These are phyloP conservation scores for Dendrophyllia cribrosa DNA, from an alignment of 64 coral and sea anemone genomes.

Conservation along the genomic window DNA sequence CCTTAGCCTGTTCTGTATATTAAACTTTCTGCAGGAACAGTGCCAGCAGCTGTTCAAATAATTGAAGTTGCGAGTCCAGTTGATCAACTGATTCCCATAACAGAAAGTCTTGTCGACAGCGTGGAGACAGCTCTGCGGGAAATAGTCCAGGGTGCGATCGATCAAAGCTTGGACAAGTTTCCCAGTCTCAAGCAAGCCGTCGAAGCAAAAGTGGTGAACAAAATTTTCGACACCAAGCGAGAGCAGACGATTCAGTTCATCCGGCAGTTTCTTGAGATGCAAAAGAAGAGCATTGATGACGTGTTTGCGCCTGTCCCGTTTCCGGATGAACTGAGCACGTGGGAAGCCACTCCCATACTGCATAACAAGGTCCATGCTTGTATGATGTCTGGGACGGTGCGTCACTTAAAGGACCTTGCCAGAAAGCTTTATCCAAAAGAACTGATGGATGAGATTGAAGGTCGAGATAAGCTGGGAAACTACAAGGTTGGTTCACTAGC, in stretches of 20 bases:
- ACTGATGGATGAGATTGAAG: neutral
- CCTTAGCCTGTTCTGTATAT: no score
- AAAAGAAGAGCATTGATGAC: slow-evolving; percentile 81
- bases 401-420: neutral
- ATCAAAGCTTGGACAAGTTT: slow-evolving; percentile 41
- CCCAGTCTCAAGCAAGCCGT: slow-evolving; percentile 69
- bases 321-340: slow-evolving; percentile 37
- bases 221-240: slow-evolving; percentile 75
- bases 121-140: slow-evolving; percentile 62
- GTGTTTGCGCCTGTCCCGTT: slow-evolving; percentile 58
- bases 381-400: neutral
- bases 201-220: slow-evolving; percentile 59
- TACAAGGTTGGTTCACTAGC: neutral
- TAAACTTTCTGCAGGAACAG: no score
- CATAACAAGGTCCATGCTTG: neutral
- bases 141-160: slow-evolving; percentile 63
- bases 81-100: slow-evolving; percentile 61
- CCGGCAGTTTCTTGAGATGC: slow-evolving; percentile 80
- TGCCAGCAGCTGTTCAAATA: no score
- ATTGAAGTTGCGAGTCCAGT: slow-evolving; percentile 49
- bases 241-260: slow-evolving; percentile 68
- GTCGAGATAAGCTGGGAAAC: neutral
- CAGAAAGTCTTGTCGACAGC: slow-evolving; percentile 43
- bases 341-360: neutral
- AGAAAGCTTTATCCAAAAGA: neutral